phyloP scores from a whole-genome alignment of 2,888 invertebrate genomes.

The Drosophila macrospina region DNA sequence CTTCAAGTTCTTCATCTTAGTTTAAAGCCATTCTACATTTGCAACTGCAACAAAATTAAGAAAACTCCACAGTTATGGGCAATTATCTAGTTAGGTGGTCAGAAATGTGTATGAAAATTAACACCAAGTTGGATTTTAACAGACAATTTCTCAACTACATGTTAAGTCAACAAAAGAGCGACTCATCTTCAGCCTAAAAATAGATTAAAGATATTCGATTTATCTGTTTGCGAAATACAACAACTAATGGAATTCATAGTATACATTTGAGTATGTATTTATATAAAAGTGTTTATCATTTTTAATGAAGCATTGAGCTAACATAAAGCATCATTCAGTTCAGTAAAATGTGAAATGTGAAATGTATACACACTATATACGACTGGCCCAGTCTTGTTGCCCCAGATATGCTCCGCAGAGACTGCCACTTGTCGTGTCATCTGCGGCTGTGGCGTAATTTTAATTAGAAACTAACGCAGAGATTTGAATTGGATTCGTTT shows the following conservation, averaged over 20 bases:
- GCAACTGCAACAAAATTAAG: too few species aligned
- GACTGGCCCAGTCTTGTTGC: constrained; percentile 49
- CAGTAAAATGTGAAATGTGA: constrained; percentile 5
- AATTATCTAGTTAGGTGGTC: too few species aligned
- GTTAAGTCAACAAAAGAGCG: not conserved
- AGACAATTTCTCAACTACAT: not conserved
- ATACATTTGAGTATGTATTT: not conserved
- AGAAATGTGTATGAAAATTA: not conserved
- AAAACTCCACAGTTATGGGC: too few species aligned
- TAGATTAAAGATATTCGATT: constrained; percentile 7
- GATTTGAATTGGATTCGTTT: not conserved
- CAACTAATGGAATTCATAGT: not conserved
- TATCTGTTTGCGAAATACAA: not conserved
- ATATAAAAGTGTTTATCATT: constrained; percentile 3
- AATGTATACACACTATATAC: constrained; percentile 26
- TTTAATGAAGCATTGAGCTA: constrained; percentile 9
- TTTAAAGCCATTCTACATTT: too few species aligned
- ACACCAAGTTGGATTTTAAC: not conserved
- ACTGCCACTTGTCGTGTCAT: constrained; percentile 43
- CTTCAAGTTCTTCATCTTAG: not conserved
- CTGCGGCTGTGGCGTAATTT: constrained; percentile 33
- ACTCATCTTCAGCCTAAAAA: not conserved
- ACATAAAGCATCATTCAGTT: constrained; percentile 26
- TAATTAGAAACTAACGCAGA: constrained; percentile 43
- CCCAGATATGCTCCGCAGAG: constrained; percentile 60